Evolutionary conservation across 2,113 vertebrate species (phyloP).

Genomic region (Lophura nycthemera): DNA sequence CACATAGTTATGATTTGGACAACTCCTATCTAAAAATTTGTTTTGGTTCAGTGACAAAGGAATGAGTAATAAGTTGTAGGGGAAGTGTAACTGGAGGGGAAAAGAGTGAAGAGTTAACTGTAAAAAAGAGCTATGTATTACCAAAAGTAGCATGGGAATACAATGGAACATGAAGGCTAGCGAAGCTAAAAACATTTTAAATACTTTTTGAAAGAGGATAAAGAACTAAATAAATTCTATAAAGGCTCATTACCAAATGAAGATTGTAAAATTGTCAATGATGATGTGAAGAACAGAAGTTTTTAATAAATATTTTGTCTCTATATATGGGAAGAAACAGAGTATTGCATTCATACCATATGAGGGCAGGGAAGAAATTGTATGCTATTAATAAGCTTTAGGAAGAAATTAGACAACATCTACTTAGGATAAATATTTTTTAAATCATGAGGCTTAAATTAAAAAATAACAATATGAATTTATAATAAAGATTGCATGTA

Average conservation of each 20-base stretch:
- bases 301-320: constrained; percentile 24
- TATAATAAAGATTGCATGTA: neutral
- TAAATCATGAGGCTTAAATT: neutral
- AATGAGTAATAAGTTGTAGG: neutral
- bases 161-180: neutral
- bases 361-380: constrained; percentile 19
- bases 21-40: neutral
- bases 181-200: neutral
- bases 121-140: neutral
- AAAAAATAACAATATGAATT: neutral
- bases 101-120: neutral
- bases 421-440: neutral
- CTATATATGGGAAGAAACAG: constrained; percentile 29
- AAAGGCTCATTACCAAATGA: neutral
- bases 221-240: neutral
- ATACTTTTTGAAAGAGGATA: neutral
- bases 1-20: neutral
- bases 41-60: neutral
- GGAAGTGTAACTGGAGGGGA: neutral
- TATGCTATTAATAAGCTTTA: constrained; percentile 33
- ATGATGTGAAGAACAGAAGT: neutral
- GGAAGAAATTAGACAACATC: neutral
- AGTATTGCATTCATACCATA: constrained; percentile 19
- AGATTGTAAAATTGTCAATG: neutral
- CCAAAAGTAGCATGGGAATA: neutral